Evolutionary conservation across 1,140 invertebrate species (phyloP).

Genomic region (Calliopsis andreniformis): DNA sequence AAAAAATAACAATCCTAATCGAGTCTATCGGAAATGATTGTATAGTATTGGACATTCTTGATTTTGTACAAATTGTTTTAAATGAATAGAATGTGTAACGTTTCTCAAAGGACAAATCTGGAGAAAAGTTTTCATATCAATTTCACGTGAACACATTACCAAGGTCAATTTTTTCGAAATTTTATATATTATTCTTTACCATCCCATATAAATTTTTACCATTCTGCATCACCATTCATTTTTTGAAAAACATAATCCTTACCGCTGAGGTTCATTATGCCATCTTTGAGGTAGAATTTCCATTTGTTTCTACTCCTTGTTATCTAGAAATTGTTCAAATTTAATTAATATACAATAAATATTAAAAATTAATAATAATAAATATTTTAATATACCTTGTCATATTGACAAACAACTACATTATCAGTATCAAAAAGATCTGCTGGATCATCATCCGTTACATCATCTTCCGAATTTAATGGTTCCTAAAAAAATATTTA

Average conservation of each 20-base stretch:
- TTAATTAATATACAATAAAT: not conserved
- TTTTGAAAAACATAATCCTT: conserved; percentile 99
- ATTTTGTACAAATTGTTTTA: conserved; percentile 4
- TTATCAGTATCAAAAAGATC: conserved; percentile 99
- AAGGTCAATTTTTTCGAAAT: conserved; percentile 19
- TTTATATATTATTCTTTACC: conserved; percentile 84
- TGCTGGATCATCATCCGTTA: conserved; percentile 97
- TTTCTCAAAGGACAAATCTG: not conserved
- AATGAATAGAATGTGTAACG: conserved; percentile 27
- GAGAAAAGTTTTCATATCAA: conserved; percentile 12
- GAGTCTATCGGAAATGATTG: conserved; percentile 5
- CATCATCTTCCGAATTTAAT: conserved; percentile 97
- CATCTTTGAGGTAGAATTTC: conserved; percentile 99
- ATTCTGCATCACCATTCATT: conserved; percentile 99
- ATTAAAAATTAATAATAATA: conserved; percentile 17
- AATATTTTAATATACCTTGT: conserved; percentile 87
- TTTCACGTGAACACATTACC: conserved; percentile 60
- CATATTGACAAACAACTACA: conserved; percentile 99
- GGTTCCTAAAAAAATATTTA: conserved; percentile 88
- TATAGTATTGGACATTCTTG: not conserved
- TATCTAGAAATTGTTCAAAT: conserved; percentile 85
- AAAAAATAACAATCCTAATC: conserved; percentile 15
- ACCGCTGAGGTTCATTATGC: conserved; percentile 99
- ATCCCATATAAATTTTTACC: conserved; percentile 99
- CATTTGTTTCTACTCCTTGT: conserved; percentile 98